Conservation (phyloP, 1,140 invertebrate species). For the Yoshiicerus persimilis region DNA sequence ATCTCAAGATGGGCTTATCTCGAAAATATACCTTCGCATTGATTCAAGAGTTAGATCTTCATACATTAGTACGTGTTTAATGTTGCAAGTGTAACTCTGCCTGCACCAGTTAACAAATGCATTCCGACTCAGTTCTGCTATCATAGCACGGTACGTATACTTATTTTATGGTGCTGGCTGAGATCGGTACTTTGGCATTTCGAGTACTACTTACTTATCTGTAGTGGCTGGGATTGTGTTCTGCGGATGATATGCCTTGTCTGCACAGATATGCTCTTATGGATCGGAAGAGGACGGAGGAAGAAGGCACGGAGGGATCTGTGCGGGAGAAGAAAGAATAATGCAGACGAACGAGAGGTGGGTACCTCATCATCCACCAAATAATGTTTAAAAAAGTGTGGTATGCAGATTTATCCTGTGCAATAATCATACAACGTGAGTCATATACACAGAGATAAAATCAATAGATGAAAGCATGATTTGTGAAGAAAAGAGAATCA, state of each 20-base stretch:
- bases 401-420: slow-evolving; percentile 39
- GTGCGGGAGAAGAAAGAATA: not conserved
- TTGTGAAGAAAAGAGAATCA: slow-evolving; percentile 16
- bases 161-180: not conserved
- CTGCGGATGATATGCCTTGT: no score
- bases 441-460: slow-evolving; percentile 41
- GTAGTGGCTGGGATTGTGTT: not conserved
- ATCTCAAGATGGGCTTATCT: not conserved
- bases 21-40: not conserved
- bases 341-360: slow-evolving; percentile 5
- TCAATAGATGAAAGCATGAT: slow-evolving; percentile 36
- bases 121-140: not conserved
- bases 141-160: not conserved
- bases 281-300: not conserved
- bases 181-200: not conserved
- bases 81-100: not conserved
- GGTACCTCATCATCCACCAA: slow-evolving; percentile 30
- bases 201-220: not conserved
- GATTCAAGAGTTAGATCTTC: not conserved
- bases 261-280: not conserved
- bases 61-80: not conserved
- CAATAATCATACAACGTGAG: slow-evolving; percentile 39
- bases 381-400: slow-evolving; percentile 31
- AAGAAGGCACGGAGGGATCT: not conserved
- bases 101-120: not conserved